Conservation (phyloP, 2,888 invertebrate genomes). For the Catocala nupta region DNA sequence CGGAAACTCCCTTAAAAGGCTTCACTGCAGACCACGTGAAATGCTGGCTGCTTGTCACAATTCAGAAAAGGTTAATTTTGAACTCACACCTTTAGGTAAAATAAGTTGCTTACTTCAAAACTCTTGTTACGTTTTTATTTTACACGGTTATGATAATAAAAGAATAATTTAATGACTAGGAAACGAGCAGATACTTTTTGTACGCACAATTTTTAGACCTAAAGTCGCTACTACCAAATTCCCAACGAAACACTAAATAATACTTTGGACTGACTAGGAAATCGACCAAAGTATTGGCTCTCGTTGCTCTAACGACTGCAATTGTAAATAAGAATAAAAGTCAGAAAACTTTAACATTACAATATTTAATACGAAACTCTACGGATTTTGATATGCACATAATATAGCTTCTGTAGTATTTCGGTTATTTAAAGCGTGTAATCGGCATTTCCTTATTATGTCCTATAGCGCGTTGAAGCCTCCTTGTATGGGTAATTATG, state of each 20-base stretch:
- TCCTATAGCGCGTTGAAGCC: slow-evolving; percentile 44
- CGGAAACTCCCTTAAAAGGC: slow-evolving; percentile 65
- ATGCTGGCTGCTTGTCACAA: slow-evolving; percentile 19
- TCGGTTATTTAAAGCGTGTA: slow-evolving; percentile 56
- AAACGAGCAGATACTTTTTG: too few relatives aligned
- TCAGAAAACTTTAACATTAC: too few relatives aligned
- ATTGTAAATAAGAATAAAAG: too few relatives aligned
- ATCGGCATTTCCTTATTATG: slow-evolving; percentile 74
- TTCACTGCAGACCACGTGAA: slow-evolving; percentile 61
- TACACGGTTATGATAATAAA: too few relatives aligned
- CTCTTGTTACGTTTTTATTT: too few relatives aligned
- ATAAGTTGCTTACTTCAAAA: too few relatives aligned
- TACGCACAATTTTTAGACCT: neutral
- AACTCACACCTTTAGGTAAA: too few relatives aligned
- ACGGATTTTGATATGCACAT: neutral
- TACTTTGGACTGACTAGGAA: too few relatives aligned
- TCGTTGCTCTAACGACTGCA: too few relatives aligned
- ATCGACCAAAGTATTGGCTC: too few relatives aligned
- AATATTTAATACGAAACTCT: neutral
- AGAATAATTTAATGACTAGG: too few relatives aligned
- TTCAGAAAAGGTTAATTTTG: neutral
- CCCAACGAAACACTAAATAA: too few relatives aligned
- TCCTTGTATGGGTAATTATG: slow-evolving; percentile 37
- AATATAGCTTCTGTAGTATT: slow-evolving; percentile 40
- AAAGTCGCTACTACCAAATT: neutral